Evolutionary conservation across 2,888 invertebrate genomes (phyloP).

Genomic region (Watsonalla binaria): DNA sequence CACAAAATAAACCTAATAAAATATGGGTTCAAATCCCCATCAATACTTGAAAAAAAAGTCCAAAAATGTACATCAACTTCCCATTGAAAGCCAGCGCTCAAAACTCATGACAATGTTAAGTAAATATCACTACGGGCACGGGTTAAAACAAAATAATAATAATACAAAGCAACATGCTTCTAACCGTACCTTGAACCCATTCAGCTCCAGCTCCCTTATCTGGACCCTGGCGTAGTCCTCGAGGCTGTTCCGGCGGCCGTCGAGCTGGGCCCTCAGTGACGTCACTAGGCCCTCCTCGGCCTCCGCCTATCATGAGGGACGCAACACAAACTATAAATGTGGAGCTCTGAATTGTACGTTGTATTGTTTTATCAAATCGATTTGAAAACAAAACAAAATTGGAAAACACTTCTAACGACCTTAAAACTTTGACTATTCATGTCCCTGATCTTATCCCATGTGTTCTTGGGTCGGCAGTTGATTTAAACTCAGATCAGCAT

Average conservation of each 20-base stretch:
- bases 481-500: no score
- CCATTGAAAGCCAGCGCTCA: no score
- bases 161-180: no score
- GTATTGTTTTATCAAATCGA: background rate
- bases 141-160: constrained; percentile 4
- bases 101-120: no score
- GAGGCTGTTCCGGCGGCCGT: constrained; percentile 72
- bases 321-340: constrained; percentile 26
- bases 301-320: constrained; percentile 78
- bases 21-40: no score
- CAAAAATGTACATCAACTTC: no score
- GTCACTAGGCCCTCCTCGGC: constrained; percentile 81
- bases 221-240: constrained; percentile 71
- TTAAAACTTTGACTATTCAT: background rate
- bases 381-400: background rate
- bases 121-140: no score
- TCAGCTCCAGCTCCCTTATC: constrained; percentile 70
- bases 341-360: constrained; percentile 35
- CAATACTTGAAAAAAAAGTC: no score
- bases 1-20: no score
- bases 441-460: no score
- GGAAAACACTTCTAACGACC: background rate
- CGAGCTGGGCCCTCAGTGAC: constrained; percentile 74
- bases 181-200: constrained; percentile 54
- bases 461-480: no score